These are phyloP conservation scores for Nephrotoma flavescens DNA, from an alignment of 2,888 invertebrate species.

Conservation along the genomic window DNA sequence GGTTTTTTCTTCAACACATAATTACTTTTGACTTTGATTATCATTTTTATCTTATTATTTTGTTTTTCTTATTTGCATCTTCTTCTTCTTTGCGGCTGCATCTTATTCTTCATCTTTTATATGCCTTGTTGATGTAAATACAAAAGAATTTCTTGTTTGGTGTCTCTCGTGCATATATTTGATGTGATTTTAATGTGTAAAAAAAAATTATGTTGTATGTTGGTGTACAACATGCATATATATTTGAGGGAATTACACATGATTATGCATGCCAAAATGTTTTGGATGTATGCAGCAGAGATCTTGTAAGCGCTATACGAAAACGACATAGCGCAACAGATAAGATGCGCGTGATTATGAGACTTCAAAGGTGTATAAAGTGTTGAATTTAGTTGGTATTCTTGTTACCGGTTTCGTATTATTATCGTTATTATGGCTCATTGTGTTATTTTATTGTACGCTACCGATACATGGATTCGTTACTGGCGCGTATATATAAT, in stretches of 20 bases:
- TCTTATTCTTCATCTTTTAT: not conserved
- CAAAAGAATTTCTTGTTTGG: not conserved
- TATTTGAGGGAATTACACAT: not conserved
- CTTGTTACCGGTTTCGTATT: not conserved
- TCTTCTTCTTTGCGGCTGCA: not conserved
- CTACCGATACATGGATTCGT: not conserved
- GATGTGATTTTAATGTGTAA: not conserved
- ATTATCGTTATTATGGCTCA: not conserved
- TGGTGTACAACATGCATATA: not conserved
- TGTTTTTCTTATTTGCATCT: not conserved
- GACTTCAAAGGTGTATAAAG: not conserved
- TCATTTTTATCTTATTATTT: not conserved
- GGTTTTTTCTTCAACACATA: not conserved
- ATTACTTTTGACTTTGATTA: not conserved
- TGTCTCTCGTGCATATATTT: not conserved
- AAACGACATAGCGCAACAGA: not conserved
- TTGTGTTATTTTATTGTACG: not conserved
- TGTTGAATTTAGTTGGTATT: not conserved
- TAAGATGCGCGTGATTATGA: not conserved
- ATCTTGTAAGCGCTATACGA: not conserved
- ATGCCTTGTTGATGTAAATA: not conserved
- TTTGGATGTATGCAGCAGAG: too few species aligned
- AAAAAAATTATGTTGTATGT: not conserved
- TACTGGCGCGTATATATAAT: not conserved
- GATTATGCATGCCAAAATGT: not conserved